Evolutionary conservation across 2,888 invertebrate species (phyloP).

Genomic region (Ornithoptera priamus): DNA sequence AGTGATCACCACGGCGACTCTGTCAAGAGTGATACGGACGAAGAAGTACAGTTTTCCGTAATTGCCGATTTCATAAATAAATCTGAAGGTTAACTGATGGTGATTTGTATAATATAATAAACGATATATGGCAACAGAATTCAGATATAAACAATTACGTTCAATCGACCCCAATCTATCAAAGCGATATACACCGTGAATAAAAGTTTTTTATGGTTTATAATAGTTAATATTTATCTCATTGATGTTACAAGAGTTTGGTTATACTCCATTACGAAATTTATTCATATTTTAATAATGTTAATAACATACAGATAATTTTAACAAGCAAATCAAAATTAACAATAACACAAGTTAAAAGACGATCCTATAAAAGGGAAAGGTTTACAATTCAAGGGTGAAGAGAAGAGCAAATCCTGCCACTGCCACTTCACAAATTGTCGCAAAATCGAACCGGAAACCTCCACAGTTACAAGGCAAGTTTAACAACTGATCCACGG

Average conservation of each 20-base stretch:
- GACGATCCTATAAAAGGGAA: too few relatives aligned
- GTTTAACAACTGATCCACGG: too few relatives aligned
- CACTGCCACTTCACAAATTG: too few relatives aligned
- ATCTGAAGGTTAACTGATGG: background rate
- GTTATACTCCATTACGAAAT: conserved; percentile 27
- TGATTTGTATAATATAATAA: conserved; percentile 37
- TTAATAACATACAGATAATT: background rate
- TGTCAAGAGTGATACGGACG: too few relatives aligned
- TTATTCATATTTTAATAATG: background rate
- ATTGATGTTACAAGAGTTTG: conserved; percentile 40
- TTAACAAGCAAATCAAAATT: too few relatives aligned
- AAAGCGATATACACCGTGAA: conserved; percentile 56
- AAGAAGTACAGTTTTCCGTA: background rate
- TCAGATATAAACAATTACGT: conserved; percentile 58
- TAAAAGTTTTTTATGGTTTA: conserved; percentile 47
- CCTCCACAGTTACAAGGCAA: too few relatives aligned
- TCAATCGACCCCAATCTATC: conserved; percentile 39
- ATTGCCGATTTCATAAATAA: background rate
- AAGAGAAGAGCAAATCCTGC: too few relatives aligned
- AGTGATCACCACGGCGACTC: too few relatives aligned
- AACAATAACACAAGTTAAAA: too few relatives aligned
- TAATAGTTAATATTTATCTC: conserved; percentile 48
- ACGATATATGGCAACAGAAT: conserved; percentile 42
- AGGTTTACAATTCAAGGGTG: too few relatives aligned
- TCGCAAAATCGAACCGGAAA: too few relatives aligned